Base-by-base conservation (phyloP, 1,140 invertebrate genomes). In the Camponotus pennsylvanicus region DNA sequence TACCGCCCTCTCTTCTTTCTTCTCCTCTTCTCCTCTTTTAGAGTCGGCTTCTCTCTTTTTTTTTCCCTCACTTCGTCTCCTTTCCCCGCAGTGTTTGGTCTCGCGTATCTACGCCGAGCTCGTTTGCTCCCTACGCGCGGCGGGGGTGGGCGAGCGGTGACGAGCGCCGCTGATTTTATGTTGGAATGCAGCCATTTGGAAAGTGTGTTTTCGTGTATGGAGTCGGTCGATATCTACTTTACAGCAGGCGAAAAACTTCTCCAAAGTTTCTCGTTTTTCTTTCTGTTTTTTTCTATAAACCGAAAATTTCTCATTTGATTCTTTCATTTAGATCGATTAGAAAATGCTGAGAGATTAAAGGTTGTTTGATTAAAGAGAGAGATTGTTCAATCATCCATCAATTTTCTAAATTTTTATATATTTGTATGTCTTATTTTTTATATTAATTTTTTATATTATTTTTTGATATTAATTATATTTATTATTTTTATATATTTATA, bases 181-280 rank as follows among this genome's bases (percentile, higher is more conserved):
- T 80, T 80, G 79, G 69, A 75, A 83, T 63, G 59, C 75, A 78
- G 61, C 59, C 59, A 85, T 64, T 85, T 32, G 82, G 40, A 85
- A 85, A 77, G 75, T 80, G 34, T 80, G 21, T 85, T 77, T 80
- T 76, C 61, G 73, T 78, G 73, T 79, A 79, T n/a, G 37, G 45
- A 21, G 11, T 45, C 57, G 73, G 18, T 85, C 67, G 79, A 82
- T 61, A 82, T 73, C 27, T 73, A 45, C 37, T 49, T 45, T 15
- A 21, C 0, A 8, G 52, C 37, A 37, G 52, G 27, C 78, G 42
- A 82, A 13, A 9, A 18, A 52, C 15, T 52, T 52, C 11, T 3
- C 9, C 9, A 49, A 15, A 61, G 15, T 40, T 21, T 37, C 61
- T 34, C 34, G 8, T 9, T 18, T 71, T 70, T 70, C 3, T 49